Percentiles rank a stretch among this genome's conserved stretches.
Conservation (phyloP, 2,888 invertebrate species). For the Asteroscopus sphinx region DNA sequence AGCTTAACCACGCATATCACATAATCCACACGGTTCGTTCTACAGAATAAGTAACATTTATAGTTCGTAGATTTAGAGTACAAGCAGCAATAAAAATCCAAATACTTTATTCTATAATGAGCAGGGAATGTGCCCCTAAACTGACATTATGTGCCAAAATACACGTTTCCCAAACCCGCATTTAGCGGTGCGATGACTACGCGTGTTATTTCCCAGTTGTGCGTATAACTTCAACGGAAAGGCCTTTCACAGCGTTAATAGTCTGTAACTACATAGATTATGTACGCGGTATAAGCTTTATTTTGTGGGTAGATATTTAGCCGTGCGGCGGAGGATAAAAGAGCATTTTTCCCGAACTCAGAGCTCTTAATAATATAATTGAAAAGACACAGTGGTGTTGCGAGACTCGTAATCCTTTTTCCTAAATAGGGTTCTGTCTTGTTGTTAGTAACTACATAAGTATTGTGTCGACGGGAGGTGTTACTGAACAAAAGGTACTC, state of each 20-base stretch:
- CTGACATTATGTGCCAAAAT: slow-evolving; percentile 20
- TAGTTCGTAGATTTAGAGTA: not conserved
- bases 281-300: slow-evolving; percentile 24
- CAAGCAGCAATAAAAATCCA: not conserved
- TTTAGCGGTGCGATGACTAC: slow-evolving; percentile 26
- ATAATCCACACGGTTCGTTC: no score
- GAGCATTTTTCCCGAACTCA: slow-evolving; percentile 57
- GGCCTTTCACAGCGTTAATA: slow-evolving; percentile 40
- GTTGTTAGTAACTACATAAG: slow-evolving; percentile 46
- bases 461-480: slow-evolving; percentile 27
- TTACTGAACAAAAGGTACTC: no score
- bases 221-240: slow-evolving; percentile 38
- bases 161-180: slow-evolving; percentile 10
- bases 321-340: slow-evolving; percentile 45
- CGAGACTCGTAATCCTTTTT: slow-evolving; percentile 69
- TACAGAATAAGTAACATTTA: no score
- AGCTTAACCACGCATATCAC: no score
- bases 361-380: slow-evolving; percentile 64
- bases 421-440: slow-evolving; percentile 64
- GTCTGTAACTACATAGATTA: slow-evolving; percentile 49
- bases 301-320: slow-evolving; percentile 39
- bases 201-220: slow-evolving; percentile 49
- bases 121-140: slow-evolving; percentile 8
- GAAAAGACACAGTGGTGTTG: slow-evolving; percentile 57
- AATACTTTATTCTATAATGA: slow-evolving; percentile 9